phyloP scores from a whole-genome alignment of 2,797 vertebrate species.

The Hipposideros larvatus region DNA sequence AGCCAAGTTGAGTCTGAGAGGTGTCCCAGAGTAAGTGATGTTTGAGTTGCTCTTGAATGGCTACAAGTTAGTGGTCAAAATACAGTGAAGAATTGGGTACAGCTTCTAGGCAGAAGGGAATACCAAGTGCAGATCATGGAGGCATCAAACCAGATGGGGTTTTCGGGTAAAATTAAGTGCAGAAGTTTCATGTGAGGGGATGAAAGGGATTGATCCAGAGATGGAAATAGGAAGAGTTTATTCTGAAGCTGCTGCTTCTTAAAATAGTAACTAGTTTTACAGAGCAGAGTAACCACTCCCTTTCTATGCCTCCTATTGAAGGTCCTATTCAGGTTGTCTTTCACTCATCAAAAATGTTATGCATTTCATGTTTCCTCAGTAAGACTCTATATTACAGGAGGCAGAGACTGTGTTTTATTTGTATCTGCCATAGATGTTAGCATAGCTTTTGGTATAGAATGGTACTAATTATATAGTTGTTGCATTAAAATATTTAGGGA shows the following conservation, averaged over 20 bases:
- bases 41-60: not conserved
- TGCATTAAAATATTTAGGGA: slow-evolving; percentile 4
- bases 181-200: not conserved
- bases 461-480: not conserved
- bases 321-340: not conserved
- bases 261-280: not conserved
- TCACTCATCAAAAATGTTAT: not conserved
- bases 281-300: not conserved
- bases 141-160: not conserved
- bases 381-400: not conserved
- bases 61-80: not conserved
- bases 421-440: not conserved
- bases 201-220: not conserved
- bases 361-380: not conserved
- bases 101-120: not conserved
- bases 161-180: not conserved
- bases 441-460: not conserved
- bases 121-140: not conserved
- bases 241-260: not conserved
- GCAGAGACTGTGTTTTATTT: not conserved
- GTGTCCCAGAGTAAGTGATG: not conserved
- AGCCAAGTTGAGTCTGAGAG: not conserved
- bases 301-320: not conserved
- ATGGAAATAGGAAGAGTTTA: not conserved
- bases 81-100: not conserved